Conservation (phyloP, 2,888 invertebrate genomes). For the Oscheius sp. region DNA sequence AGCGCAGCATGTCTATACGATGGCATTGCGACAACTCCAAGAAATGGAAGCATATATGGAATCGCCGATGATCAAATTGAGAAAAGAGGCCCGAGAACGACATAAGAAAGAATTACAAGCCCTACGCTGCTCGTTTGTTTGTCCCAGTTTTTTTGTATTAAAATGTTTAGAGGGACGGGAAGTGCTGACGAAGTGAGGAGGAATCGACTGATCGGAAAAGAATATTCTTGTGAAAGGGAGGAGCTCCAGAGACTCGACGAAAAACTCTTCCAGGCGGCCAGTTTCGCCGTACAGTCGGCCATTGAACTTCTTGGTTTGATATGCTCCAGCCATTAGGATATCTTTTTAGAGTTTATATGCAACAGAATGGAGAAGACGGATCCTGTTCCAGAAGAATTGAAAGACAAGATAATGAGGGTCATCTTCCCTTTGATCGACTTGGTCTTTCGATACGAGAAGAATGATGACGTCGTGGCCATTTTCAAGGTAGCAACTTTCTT, state of each 20-base stretch:
- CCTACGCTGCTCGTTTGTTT: background rate
- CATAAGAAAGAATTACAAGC: conserved; percentile 1
- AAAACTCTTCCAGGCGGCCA: conserved; percentile 30
- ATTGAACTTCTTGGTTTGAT: conserved; percentile 34
- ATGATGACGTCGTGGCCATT: conserved; percentile 27
- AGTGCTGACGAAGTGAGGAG: conserved; percentile 14
- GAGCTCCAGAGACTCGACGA: conserved; percentile 18
- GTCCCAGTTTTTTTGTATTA: background rate
- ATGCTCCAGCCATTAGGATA: no score
- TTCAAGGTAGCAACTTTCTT: conserved; percentile 1
- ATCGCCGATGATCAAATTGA: conserved; percentile 20
- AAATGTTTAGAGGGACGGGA: background rate
- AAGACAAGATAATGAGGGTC: conserved; percentile 36
- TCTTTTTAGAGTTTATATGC: conserved; percentile 18
- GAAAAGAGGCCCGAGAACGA: conserved; percentile 20
- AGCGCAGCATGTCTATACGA: background rate
- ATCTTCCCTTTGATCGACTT: conserved; percentile 57
- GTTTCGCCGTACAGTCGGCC: conserved; percentile 40
- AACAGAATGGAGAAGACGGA: background rate
- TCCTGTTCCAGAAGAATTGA: background rate
- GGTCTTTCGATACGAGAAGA: conserved; percentile 53
- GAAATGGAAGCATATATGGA: conserved; percentile 28
- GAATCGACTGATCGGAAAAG: background rate
- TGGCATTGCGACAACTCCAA: conserved; percentile 25
- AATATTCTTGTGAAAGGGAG: conserved; percentile 22